Conservation (phyloP, 2,113 vertebrate species). For the Trochalopteron elliotii region DNA sequence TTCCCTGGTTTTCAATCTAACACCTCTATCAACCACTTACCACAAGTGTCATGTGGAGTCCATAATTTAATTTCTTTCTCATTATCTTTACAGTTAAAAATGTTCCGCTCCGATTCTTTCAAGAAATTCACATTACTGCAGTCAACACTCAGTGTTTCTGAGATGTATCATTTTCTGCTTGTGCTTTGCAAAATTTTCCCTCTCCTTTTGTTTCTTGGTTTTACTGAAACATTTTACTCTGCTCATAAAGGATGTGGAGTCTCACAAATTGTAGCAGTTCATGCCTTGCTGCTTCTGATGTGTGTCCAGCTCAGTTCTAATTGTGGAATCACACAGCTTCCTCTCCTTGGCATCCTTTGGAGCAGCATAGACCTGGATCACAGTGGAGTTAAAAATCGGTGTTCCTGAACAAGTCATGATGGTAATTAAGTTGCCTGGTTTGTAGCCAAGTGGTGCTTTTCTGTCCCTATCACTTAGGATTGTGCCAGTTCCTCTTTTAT, state of each 20-base stretch:
- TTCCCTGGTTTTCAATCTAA: not conserved
- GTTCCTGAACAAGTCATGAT: conserved; percentile 52
- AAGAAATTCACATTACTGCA: not conserved
- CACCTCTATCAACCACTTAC: not conserved
- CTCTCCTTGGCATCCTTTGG: conserved; percentile 54
- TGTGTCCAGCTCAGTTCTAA: conserved; percentile 64
- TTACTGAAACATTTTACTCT: conserved; percentile 10
- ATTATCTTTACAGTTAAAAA: conserved; percentile 1
- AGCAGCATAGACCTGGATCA: conserved; percentile 44
- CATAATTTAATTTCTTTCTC: not conserved
- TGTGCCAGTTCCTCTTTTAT: conserved; percentile 63
- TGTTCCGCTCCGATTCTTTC: not conserved
- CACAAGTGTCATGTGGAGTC: not conserved
- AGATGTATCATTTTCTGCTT: not conserved
- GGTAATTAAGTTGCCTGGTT: conserved; percentile 67
- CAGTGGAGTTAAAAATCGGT: conserved; percentile 59
- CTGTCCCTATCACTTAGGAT: conserved; percentile 70
- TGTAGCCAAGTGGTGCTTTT: conserved; percentile 69
- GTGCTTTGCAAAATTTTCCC: not conserved
- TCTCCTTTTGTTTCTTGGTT: conserved; percentile 16
- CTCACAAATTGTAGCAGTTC: conserved; percentile 52
- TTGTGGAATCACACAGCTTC: conserved; percentile 48
- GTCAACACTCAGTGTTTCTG: not conserved
- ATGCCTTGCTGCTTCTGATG: conserved; percentile 52
- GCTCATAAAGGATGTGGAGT: conserved; percentile 14